phyloP scores from a whole-genome alignment of 2,113 vertebrate species.

The Phoenicopterus ruber region DNA sequence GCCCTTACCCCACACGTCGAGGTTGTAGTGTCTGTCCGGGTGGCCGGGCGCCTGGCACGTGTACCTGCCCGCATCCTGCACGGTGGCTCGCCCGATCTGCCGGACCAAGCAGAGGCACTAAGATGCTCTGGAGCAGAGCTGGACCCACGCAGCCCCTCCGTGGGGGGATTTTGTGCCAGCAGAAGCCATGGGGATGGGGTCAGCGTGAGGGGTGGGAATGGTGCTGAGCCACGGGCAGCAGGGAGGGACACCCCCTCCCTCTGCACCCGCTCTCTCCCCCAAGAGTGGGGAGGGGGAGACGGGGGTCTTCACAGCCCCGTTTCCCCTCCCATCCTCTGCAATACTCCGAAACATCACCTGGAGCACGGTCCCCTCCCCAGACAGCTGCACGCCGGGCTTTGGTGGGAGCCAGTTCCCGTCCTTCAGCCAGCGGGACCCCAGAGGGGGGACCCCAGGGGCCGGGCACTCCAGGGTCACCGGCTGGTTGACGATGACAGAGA shows the following conservation, averaged over 20 bases:
- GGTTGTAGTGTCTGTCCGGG: slow-evolving; percentile 61
- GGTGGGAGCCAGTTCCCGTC: slow-evolving; percentile 54
- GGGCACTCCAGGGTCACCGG: slow-evolving; percentile 51
- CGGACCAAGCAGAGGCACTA: neutral
- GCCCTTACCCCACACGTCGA: slow-evolving; percentile 71
- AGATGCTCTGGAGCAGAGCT: neutral
- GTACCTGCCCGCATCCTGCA: slow-evolving; percentile 57
- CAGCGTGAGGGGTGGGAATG: neutral
- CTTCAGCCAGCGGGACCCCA: slow-evolving; percentile 59
- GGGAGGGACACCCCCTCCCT: neutral
- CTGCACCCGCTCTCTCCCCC: slow-evolving; percentile 58
- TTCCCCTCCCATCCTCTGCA: neutral
- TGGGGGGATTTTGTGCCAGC: neutral
- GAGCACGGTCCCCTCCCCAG: slow-evolving; percentile 72
- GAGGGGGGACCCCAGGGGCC: neutral
- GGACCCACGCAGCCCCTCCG: neutral
- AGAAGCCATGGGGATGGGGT: neutral
- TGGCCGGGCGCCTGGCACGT: slow-evolving; percentile 55
- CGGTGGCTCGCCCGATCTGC: slow-evolving; percentile 59
- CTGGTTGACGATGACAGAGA: slow-evolving; percentile 29
- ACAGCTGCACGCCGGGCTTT: slow-evolving; percentile 57
- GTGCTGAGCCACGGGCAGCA: neutral
- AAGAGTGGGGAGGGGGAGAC: slow-evolving; percentile 61
- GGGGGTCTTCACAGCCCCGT: neutral
- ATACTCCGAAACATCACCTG: slow-evolving; percentile 60